A percentile compares a stretch with the other conserved stretches of the same genome.
These are phyloP conservation scores for Leucozona laternaria DNA, from an alignment of 2,888 invertebrate genomes.

Conservation along the genomic window DNA sequence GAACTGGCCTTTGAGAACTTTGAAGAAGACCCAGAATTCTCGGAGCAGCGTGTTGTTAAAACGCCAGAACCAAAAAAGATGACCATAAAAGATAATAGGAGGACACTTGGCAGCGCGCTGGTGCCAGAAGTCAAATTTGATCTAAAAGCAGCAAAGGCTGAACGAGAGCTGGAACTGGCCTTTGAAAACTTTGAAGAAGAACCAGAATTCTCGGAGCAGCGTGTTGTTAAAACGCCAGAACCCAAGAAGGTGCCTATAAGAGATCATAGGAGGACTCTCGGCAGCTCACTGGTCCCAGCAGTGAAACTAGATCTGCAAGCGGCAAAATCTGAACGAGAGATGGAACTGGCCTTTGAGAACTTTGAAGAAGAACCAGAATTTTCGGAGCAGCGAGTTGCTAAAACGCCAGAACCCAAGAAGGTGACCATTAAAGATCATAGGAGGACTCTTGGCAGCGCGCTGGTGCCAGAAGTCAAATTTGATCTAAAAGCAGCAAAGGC, in stretches of 20 bases:
- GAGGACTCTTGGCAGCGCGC: constrained; percentile 32
- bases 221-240: constrained; percentile 38
- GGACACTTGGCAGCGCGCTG: constrained; percentile 28
- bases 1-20: constrained; percentile 54
- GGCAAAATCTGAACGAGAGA: constrained; percentile 16
- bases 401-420: constrained; percentile 42
- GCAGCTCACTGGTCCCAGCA: neutral
- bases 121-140: neutral
- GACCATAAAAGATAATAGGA: neutral
- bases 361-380: constrained; percentile 47
- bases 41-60: neutral
- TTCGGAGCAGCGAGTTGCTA: neutral
- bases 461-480: neutral
- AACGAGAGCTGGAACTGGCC: constrained; percentile 43
- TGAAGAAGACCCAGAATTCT: constrained; percentile 26
- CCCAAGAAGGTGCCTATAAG: neutral
- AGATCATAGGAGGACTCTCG: constrained; percentile 40
- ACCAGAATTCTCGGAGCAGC: constrained; percentile 18
- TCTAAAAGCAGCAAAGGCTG: constrained; percentile 30
- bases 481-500: constrained; percentile 44
- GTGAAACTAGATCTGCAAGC: constrained; percentile 24
- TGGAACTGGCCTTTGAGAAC: constrained; percentile 47
- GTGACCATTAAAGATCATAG: neutral
- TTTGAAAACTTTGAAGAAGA: constrained; percentile 58
- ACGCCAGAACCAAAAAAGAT: constrained; percentile 39